These are phyloP conservation scores for Apantesis nais DNA, from an alignment of 2,888 invertebrate species.

Conservation along the genomic window DNA sequence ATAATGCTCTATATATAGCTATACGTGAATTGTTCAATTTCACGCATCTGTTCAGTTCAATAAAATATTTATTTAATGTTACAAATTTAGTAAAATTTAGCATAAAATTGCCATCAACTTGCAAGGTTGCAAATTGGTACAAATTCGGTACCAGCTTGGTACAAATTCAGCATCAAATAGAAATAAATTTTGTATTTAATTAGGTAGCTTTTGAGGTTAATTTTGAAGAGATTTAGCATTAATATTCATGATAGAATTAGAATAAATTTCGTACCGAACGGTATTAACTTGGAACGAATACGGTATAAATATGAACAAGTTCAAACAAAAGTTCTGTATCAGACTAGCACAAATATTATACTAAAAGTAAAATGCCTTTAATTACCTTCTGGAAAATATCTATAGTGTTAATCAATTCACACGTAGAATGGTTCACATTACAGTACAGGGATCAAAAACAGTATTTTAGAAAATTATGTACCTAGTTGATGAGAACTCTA, in stretches of 20 bases:
- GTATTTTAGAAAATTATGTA: background rate
- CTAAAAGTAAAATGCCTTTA: background rate
- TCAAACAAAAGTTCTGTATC: background rate
- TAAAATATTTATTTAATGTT: background rate
- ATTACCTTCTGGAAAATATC: no score
- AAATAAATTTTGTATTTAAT: background rate
- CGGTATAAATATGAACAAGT: background rate
- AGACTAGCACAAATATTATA: background rate
- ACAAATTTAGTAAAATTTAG: background rate
- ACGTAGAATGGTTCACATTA: no score
- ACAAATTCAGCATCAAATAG: background rate
- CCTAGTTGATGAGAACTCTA: background rate
- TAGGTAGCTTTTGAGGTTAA: background rate
- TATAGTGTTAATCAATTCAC: no score
- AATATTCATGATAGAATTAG: background rate
- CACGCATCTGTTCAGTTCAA: constrained; percentile 8
- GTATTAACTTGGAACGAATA: background rate
- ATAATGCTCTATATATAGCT: constrained; percentile 24
- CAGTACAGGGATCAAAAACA: background rate
- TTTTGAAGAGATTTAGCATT: background rate
- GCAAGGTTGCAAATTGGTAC: background rate
- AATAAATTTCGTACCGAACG: background rate
- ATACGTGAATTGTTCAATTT: constrained; percentile 14
- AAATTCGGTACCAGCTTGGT: background rate
- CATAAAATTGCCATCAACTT: no score